Conservation (phyloP, 2,797 vertebrate genomes). For the Ispidina lecontei region DNA sequence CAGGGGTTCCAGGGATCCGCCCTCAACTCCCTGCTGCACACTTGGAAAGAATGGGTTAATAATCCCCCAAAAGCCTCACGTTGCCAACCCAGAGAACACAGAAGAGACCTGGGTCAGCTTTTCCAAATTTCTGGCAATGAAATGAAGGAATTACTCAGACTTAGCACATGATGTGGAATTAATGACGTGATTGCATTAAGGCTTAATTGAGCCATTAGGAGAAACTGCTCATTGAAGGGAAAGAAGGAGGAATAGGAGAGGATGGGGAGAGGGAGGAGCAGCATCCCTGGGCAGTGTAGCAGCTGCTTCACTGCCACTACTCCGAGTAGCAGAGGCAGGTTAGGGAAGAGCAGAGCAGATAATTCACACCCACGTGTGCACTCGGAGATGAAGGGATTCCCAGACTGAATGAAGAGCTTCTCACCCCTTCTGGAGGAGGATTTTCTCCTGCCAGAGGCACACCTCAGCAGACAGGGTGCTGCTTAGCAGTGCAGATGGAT, state of each 20-base stretch:
- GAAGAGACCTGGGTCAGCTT: neutral
- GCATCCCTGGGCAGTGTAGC: neutral
- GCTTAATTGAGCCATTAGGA: neutral
- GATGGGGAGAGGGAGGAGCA: neutral
- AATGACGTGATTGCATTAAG: neutral
- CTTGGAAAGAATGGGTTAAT: no score
- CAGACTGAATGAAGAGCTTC: neutral
- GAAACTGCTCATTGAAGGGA: neutral
- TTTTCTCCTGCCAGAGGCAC: neutral
- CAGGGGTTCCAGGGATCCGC: no score
- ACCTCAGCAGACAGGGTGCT: fast-evolving
- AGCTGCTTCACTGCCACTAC: fast-evolving
- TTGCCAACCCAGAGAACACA: neutral
- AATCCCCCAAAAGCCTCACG: fast-evolving
- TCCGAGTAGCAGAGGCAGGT: neutral
- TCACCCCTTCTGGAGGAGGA: neutral
- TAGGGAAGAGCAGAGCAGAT: neutral
- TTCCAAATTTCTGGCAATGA: neutral
- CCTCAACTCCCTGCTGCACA: no score
- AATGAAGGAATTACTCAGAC: neutral
- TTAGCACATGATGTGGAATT: neutral
- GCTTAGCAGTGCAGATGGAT: fast-evolving
- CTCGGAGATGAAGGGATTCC: neutral
- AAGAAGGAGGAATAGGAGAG: neutral
- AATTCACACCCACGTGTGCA: neutral